phyloP scores from a whole-genome alignment of 2,888 invertebrate species.

The Hetaerina titia region DNA sequence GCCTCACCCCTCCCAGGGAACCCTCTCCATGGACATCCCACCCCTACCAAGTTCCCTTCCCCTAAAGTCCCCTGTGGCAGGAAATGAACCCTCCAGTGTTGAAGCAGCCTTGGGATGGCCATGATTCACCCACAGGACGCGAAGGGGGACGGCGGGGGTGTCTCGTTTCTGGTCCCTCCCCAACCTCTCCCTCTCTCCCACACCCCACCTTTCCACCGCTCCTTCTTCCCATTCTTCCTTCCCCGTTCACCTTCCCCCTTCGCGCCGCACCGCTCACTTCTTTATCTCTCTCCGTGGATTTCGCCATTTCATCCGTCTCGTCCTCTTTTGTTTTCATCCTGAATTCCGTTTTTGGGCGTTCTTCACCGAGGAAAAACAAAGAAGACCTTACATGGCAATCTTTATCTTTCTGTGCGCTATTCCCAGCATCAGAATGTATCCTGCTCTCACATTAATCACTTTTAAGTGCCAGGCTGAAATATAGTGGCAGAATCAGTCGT shows the following conservation, averaged over 20 bases:
- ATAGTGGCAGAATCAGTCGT: background rate
- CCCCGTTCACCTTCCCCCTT: background rate
- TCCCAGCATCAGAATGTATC: background rate
- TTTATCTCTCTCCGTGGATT: background rate
- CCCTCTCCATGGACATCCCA: slow-evolving; percentile 32
- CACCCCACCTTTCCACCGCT: background rate
- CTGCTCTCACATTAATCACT: background rate
- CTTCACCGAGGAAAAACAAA: background rate
- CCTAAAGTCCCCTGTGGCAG: slow-evolving; percentile 40
- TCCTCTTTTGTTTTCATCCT: slow-evolving; percentile 21
- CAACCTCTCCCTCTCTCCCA: background rate
- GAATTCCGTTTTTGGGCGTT: slow-evolving; percentile 19
- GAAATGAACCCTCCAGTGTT: slow-evolving; percentile 59
- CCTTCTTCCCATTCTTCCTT: background rate
- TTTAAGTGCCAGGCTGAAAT: slow-evolving; percentile 13
- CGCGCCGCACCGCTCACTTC: background rate
- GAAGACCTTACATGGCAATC: slow-evolving; percentile 8
- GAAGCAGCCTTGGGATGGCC: slow-evolving; percentile 51
- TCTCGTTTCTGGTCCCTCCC: background rate
- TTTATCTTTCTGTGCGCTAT: background rate
- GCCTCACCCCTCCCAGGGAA: background rate
- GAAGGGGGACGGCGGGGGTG: background rate
- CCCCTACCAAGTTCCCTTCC: background rate
- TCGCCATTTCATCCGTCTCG: slow-evolving; percentile 12
- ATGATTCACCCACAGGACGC: slow-evolving; percentile 57